Evolutionary conservation across 2,888 invertebrate species (phyloP).

Genomic region (Phortica magna): DNA sequence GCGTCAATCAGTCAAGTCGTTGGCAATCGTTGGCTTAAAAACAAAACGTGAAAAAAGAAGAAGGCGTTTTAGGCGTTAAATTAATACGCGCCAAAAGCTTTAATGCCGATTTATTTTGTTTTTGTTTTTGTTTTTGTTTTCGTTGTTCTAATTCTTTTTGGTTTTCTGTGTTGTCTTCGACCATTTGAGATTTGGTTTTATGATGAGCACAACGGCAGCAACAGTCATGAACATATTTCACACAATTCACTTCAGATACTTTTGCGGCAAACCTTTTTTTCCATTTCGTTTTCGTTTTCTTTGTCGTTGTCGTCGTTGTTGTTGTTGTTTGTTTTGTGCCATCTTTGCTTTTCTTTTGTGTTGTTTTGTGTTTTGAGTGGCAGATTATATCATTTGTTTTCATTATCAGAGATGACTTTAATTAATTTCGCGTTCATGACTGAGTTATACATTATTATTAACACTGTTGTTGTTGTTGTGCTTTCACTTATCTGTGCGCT

Average conservation of each 20-base stretch:
- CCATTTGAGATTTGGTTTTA: constrained; percentile 26
- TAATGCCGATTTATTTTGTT: constrained; percentile 28
- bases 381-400: constrained; percentile 32
- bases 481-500: too few species aligned
- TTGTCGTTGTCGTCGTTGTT: too few species aligned
- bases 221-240: background rate
- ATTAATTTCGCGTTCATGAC: constrained; percentile 21
- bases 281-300: too few species aligned
- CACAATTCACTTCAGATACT: background rate
- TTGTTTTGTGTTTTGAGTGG: background rate
- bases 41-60: background rate
- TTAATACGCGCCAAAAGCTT: constrained; percentile 8
- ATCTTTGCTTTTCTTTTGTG: background rate
- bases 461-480: too few species aligned
- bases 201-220: background rate
- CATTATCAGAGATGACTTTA: constrained; percentile 30
- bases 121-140: background rate
- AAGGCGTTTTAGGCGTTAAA: constrained; percentile 1
- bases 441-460: constrained; percentile 11
- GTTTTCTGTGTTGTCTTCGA: background rate
- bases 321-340: too few species aligned
- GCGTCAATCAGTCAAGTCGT: background rate
- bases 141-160: background rate
- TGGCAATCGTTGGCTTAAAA: too few species aligned
- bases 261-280: background rate